Evolutionary conservation across 2,113 vertebrate species (phyloP).

Genomic region (Lophochroa leadbeateri): DNA sequence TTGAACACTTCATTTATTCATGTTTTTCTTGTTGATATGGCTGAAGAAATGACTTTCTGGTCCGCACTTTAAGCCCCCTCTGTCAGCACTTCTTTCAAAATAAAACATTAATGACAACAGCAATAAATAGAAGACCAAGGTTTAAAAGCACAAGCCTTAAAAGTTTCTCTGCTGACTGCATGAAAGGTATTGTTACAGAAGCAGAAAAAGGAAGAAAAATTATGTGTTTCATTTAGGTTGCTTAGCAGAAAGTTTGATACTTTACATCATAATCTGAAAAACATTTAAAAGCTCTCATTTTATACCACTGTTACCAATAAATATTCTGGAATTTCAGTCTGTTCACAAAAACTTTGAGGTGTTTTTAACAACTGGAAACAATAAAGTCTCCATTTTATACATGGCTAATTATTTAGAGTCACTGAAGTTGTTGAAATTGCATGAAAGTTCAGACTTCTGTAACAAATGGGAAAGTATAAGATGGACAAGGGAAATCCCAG

Average conservation of each 20-base stretch:
- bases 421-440: neutral
- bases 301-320: neutral
- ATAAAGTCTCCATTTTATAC: neutral
- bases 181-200: neutral
- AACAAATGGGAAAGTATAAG: neutral
- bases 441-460: neutral
- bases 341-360: neutral
- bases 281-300: neutral
- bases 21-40: neutral
- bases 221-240: neutral
- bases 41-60: neutral
- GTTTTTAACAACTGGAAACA: neutral
- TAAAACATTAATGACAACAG: neutral
- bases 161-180: neutral
- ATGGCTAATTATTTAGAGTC: neutral
- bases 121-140: neutral
- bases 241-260: neutral
- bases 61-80: neutral
- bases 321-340: neutral
- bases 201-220: neutral
- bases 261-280: neutral
- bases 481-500: neutral
- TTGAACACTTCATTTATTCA: neutral
- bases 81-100: neutral
- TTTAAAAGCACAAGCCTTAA: neutral